Evolutionary conservation across 2,797 vertebrate genomes (phyloP), one percentile per base, ranked within the genome.

Genomic region (Pseudochirops cupreus): DNA sequence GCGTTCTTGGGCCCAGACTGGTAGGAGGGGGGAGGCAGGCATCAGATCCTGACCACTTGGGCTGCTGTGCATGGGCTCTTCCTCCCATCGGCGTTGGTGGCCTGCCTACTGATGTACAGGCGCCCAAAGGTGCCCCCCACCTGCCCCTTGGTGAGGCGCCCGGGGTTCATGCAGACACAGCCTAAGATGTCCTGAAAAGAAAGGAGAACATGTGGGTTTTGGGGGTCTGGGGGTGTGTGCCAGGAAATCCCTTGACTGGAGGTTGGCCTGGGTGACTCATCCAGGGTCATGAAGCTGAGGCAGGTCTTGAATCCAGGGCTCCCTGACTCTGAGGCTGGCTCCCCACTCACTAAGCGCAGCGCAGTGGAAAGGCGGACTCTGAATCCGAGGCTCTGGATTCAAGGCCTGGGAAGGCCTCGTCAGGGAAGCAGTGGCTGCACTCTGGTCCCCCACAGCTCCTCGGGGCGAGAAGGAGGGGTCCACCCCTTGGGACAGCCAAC

Each of bases 81-180:
- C 96, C 99, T 98, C 91, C 95, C 50, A 6, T 28, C 96, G 0
- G 95, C 91, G 0, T 94, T 96, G 0, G 50, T 0, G 0, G 90
- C 16, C 56, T 96, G 97, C 52, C 96, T 98, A 67, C 98, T 98
- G n/a, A 99, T 53, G 28, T 99, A 98, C 89, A 99, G 97, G 55
- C 99, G 98, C 59, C 99, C 96, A 0, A 99, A 99, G 16, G 99
- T 99, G 92, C 99, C 99, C 0, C 99, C 99, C 5, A 99, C 99
- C 56, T 99, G 99, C 50, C 99, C 99, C 98, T 99, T 99, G 3
- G 99, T 99, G 96, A 99, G 98, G 0, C 99, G 99, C 1, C 99
- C 99, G 0, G 99, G 99, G 91, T 99, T 99, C 97, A 99, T 94
- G 31, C 99, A 99, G 5, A 99, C 95, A 0, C 99, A 99, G 95